Evolutionary conservation across 2,888 invertebrate species (phyloP).

Genomic region (Caenorhabditis sp.): DNA sequence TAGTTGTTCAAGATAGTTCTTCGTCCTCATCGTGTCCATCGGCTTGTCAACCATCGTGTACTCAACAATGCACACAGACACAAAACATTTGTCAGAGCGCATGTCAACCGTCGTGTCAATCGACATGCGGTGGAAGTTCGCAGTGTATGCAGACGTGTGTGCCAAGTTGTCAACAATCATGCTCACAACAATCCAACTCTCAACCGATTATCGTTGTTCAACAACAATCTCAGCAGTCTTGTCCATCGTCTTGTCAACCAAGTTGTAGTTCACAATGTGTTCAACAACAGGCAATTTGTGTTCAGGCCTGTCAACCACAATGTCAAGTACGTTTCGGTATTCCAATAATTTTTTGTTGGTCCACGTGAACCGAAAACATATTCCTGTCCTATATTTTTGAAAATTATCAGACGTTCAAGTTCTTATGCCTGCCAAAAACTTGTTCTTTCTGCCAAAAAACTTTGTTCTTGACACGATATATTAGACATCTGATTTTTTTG

Average conservation of each 20-base stretch:
- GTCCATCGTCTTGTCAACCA: constrained; percentile 51
- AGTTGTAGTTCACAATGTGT: constrained; percentile 42
- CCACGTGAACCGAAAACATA: too few species aligned
- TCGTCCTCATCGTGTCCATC: constrained; percentile 19
- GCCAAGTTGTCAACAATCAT: constrained; percentile 60
- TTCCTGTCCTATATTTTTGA: too few species aligned
- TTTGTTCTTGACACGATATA: too few species aligned
- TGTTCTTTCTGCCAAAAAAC: too few species aligned
- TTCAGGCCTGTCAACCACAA: constrained; percentile 52
- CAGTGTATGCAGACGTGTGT: constrained; percentile 65
- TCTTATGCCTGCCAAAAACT: too few species aligned
- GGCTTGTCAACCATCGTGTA: constrained; percentile 55
- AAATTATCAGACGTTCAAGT: too few species aligned
- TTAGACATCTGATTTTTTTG: too few species aligned
- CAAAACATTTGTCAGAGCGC: constrained; percentile 59
- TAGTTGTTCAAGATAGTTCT: constrained; percentile 3
- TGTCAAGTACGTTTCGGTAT: constrained; percentile 25
- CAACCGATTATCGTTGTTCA: constrained; percentile 39
- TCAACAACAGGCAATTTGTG: constrained; percentile 44
- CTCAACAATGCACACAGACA: constrained; percentile 58
- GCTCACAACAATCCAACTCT: constrained; percentile 46
- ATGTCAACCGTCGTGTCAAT: constrained; percentile 57
- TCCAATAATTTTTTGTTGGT: too few species aligned
- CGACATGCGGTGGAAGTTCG: constrained; percentile 58
- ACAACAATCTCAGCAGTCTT: constrained; percentile 32